A percentile compares a stretch with the other conserved stretches of the same genome.
phyloP scores from a whole-genome alignment of 2,113 vertebrate genomes.

The Labeo catla region DNA sequence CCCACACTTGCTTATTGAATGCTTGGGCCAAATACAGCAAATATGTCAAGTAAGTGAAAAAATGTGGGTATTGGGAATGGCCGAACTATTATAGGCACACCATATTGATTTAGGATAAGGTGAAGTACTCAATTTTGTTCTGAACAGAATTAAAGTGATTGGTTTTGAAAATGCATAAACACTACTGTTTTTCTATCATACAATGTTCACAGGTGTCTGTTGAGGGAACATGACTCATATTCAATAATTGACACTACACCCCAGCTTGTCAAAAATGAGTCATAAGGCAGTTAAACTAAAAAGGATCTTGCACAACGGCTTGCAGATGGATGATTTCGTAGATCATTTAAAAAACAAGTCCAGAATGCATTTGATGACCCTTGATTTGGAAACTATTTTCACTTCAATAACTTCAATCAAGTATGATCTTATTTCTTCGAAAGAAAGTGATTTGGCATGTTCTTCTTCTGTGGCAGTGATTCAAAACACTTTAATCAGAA shows the following conservation, averaged over 20 bases:
- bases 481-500: neutral
- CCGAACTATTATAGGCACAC: no score
- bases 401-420: neutral
- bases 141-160: neutral
- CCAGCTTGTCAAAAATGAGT: neutral
- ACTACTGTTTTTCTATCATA: neutral
- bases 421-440: neutral
- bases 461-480: neutral
- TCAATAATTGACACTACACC: neutral
- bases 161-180: constrained; percentile 16
- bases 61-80: neutral
- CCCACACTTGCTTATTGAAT: neutral
- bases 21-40: neutral
- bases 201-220: no score
- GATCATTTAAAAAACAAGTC: neutral
- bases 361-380: neutral
- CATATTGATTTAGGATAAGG: no score
- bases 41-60: neutral
- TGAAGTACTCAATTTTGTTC: no score
- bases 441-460: neutral
- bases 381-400: neutral
- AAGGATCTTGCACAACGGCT: neutral
- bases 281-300: neutral
- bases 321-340: neutral
- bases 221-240: neutral